Percentiles rank a stretch among this genome's conserved stretches.
phyloP scores from a whole-genome alignment of 2,888 invertebrate species.

The Acleris emargana region DNA sequence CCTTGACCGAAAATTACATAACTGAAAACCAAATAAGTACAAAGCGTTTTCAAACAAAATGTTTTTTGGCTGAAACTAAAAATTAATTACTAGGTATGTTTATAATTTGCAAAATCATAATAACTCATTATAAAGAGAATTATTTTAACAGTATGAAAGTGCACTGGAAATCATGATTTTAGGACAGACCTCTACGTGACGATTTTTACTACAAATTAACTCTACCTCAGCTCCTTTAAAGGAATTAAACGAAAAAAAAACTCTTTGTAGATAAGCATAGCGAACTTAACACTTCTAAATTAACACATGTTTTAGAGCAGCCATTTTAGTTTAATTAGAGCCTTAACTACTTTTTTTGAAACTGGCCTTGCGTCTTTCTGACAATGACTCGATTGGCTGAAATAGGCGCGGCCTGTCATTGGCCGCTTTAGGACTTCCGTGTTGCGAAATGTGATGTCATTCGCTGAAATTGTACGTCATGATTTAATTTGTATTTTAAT shows the following conservation, averaged over 20 bases:
- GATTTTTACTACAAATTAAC: background rate
- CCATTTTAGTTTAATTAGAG: conserved; percentile 22
- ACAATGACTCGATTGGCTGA: conserved; percentile 24
- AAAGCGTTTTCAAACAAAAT: too few relatives aligned
- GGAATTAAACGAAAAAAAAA: too few relatives aligned
- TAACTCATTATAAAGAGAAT: too few relatives aligned
- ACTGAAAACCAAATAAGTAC: too few relatives aligned
- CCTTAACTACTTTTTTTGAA: background rate
- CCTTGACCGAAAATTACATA: too few relatives aligned
- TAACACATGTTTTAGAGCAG: conserved; percentile 12
- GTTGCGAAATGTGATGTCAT: conserved; percentile 11
- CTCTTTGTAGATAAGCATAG: background rate
- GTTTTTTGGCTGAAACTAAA: too few relatives aligned
- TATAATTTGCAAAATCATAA: too few relatives aligned
- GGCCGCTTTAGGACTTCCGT: background rate
- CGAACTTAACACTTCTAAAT: conserved; percentile 1
- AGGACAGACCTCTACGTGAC: too few relatives aligned
- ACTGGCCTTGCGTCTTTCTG: background rate
- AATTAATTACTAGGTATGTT: too few relatives aligned
- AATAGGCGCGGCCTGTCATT: conserved; percentile 16
- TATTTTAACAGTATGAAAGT: too few relatives aligned
- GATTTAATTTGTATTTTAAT: conserved; percentile 6
- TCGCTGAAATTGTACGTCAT: conserved; percentile 3
- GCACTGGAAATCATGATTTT: too few relatives aligned
- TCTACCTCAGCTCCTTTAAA: background rate